phyloP scores from a whole-genome alignment of 2,113 vertebrate genomes.

The Pardalotus punctatus region DNA sequence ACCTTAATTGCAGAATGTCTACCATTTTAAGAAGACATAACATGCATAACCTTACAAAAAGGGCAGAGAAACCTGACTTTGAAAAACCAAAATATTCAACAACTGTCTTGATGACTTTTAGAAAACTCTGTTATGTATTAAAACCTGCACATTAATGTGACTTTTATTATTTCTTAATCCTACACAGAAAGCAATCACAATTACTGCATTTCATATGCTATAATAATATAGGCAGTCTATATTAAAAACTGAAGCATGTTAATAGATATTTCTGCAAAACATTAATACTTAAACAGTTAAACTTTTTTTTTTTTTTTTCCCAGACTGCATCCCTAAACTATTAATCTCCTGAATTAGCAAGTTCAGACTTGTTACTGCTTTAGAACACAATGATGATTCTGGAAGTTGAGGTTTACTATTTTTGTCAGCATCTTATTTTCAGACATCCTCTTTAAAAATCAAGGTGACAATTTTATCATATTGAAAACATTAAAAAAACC shows the following conservation, averaged over 20 bases:
- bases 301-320: not conserved
- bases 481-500: not conserved
- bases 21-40: not conserved
- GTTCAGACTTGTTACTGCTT: not conserved
- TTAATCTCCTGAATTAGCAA: not conserved
- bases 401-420: not conserved
- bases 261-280: not conserved
- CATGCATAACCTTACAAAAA: not conserved
- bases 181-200: not conserved
- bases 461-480: not conserved
- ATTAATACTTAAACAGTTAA: not conserved
- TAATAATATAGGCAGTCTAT: not conserved
- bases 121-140: not conserved
- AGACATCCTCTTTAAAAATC: not conserved
- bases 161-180: not conserved
- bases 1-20: not conserved
- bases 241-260: not conserved
- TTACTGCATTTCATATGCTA: not conserved
- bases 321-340: not conserved
- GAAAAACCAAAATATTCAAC: not conserved
- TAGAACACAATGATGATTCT: not conserved
- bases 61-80: not conserved
- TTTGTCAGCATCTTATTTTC: not conserved
- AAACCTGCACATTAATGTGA: not conserved
- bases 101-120: not conserved